Base-by-base conservation (phyloP, 1,140 invertebrate species). In the Callitettix versicolor region DNA sequence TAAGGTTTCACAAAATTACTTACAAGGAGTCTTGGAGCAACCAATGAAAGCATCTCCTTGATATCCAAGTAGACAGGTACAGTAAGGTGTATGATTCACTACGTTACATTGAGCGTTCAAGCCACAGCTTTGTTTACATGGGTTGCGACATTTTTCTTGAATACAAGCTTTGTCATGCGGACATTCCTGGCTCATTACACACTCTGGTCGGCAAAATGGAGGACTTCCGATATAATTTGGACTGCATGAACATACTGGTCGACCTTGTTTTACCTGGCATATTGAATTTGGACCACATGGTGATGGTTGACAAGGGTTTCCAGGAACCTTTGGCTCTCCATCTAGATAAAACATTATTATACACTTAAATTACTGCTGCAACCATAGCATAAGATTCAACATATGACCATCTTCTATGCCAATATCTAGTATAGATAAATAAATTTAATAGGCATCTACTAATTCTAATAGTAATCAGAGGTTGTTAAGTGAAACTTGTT, bases 221-320 rank as follows among this genome's bases (percentile, higher is more conserved):
- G 78, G 77, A 11, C 67, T 64, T 52, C 78, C 77, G 15, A 79
- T 69, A 60, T 79, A 80, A 62, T 75, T 77, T 18, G 69, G 67
- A 14, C 79, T 74, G 63, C 86, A 91, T 4, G 84, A 88, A 64
- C 85, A 88, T 0, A 88, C 84, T 11, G 86, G 81, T 65, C 83
- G 75, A 43, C 80, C 79, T 67, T 85, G 79, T 70, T 82, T 83
- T 38, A 88, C 77, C 75, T 86, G 83, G 66, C 88, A 92, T 30
- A 88, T 77, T 0, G 88, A 91, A 70, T 90, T 88, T 12, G 86
- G 81, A 49, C 88, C 88, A 71, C 88, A 92, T 12, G 87, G 86
- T 42, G 85, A 86, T 33, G 86, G 85, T 40, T 77, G 67, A 66
- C 89, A 93, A 20, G 86, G 85, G 70, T 85, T 80, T 26, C 60